These are phyloP conservation scores for Drosophila kohkoa DNA, from an alignment of 1,140 invertebrate genomes.

Conservation along the genomic window DNA sequence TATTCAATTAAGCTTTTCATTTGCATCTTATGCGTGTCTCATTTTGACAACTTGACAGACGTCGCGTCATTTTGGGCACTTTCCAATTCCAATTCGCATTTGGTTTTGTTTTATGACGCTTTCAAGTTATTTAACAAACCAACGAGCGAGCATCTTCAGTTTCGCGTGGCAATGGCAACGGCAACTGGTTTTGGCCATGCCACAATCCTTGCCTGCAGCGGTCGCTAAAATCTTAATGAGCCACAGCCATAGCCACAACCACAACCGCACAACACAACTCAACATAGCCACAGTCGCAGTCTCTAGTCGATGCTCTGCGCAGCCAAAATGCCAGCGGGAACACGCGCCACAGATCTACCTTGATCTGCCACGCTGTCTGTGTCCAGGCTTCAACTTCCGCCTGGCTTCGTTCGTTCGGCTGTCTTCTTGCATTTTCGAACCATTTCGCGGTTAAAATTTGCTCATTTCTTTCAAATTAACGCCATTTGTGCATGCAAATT, in stretches of 20 bases:
- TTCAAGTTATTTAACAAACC: constrained; percentile 58
- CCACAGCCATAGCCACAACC: constrained; percentile 11
- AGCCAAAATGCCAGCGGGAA: constrained; percentile 38
- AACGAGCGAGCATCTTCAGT: constrained; percentile 48
- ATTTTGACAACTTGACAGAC: constrained; percentile 52
- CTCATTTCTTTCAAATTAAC: constrained; percentile 77
- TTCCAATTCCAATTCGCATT: constrained; percentile 36
- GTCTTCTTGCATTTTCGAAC: constrained; percentile 37
- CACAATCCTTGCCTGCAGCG: constrained; percentile 72
- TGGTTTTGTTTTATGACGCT: constrained; percentile 47
- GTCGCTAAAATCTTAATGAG: constrained; percentile 61
- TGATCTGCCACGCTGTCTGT: constrained; percentile 24
- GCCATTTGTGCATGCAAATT: constrained; percentile 76
- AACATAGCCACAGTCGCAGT: not conserved
- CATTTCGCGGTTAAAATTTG: constrained; percentile 58
- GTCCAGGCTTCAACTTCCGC: constrained; percentile 56
- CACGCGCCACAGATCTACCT: constrained; percentile 64
- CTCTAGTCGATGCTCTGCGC: not conserved
- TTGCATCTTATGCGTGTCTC: constrained; percentile 53
- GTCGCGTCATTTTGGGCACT: constrained; percentile 27
- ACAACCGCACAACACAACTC: not conserved
- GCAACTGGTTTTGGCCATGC: constrained; percentile 55
- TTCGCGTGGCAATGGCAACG: constrained; percentile 10
- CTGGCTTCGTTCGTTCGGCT: constrained; percentile 13
- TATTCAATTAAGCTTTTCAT: constrained; percentile 59